These are phyloP conservation scores for Apodemia zela DNA, from an alignment of 2,888 invertebrate species.

Conservation along the genomic window DNA sequence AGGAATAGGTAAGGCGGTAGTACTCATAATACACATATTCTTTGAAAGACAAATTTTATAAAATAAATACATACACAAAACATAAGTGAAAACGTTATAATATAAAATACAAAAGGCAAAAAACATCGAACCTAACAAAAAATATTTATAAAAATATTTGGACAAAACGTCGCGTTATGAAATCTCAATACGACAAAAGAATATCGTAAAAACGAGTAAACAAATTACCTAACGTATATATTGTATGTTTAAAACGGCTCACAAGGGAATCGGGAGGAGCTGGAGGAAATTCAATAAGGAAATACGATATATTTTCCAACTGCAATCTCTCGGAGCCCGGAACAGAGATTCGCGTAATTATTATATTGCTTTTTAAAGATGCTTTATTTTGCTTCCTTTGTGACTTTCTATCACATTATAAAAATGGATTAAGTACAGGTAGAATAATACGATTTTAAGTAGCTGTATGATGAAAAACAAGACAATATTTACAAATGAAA, in stretches of 20 bases:
- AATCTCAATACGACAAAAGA: background rate
- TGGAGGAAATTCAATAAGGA: conserved; percentile 4
- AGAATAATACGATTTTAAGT: background rate
- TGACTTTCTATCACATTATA: background rate
- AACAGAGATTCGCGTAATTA: background rate
- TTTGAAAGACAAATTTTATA: too few species aligned
- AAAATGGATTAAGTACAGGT: background rate
- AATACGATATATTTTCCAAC: conserved; percentile 8
- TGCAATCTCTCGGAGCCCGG: background rate
- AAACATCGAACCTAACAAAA: background rate
- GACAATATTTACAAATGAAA: background rate
- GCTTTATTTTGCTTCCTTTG: background rate
- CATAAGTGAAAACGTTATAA: too few species aligned
- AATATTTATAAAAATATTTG: background rate
- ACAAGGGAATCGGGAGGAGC: background rate
- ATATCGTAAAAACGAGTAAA: conserved; percentile 1
- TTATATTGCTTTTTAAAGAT: conserved; percentile 7
- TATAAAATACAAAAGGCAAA: background rate
- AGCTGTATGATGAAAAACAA: background rate
- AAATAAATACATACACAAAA: too few species aligned
- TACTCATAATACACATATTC: too few species aligned
- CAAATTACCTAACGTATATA: conserved; percentile 5
- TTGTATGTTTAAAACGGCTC: conserved; percentile 7
- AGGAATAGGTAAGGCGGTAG: too few species aligned
- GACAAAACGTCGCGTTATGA: background rate